Conservation (phyloP, 2,888 invertebrate genomes). For the Napeogenes inachia region DNA sequence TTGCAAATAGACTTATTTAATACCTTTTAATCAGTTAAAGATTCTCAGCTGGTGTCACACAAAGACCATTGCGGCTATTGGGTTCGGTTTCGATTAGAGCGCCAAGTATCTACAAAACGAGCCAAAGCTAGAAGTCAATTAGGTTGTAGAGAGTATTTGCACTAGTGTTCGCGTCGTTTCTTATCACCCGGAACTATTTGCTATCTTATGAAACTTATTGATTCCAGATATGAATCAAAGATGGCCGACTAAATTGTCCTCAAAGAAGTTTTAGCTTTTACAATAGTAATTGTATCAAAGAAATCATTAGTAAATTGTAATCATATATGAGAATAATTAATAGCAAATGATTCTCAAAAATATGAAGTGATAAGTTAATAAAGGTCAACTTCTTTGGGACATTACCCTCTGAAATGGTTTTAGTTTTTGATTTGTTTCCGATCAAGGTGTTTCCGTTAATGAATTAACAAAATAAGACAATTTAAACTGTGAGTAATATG, state of each 20-base stretch:
- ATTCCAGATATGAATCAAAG: constrained; percentile 46
- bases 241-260: constrained; percentile 36
- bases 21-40: constrained; percentile 17
- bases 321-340: not conserved
- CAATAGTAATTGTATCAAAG: no score
- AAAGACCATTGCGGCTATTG: constrained; percentile 40
- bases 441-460: constrained; percentile 4
- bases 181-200: constrained; percentile 51
- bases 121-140: constrained; percentile 48
- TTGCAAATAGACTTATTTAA: constrained; percentile 19
- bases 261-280: no score
- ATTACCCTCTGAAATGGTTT: constrained; percentile 18
- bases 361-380: constrained; percentile 29
- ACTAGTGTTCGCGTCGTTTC: constrained; percentile 55
- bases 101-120: constrained; percentile 27
- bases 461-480: not conserved
- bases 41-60: constrained; percentile 18
- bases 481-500: not conserved
- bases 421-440: constrained; percentile 7
- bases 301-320: no score
- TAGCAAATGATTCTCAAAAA: not conserved
- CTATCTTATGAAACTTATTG: constrained; percentile 52
- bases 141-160: constrained; percentile 53
- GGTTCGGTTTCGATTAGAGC: constrained; percentile 43
- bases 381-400: constrained; percentile 42